Percentiles rank a stretch among this genome's conserved stretches.
These are phyloP conservation scores for Lasioglossum vierecki DNA, from an alignment of 2,888 invertebrate species.

Conservation along the genomic window DNA sequence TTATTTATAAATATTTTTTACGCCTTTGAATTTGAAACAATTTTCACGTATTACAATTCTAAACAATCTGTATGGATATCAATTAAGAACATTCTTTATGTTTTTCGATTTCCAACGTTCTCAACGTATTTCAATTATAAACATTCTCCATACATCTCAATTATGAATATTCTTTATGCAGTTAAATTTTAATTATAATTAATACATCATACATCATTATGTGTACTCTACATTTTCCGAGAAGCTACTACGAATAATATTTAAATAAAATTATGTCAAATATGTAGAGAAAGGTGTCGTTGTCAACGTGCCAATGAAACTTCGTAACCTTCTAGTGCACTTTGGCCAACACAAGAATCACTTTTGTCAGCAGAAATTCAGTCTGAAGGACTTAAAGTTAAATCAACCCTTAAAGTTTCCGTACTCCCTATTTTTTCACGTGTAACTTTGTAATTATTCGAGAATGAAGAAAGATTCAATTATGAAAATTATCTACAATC, in stretches of 20 bases:
- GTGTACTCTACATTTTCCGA: background rate
- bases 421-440: background rate
- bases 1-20: too few species aligned
- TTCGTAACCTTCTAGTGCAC: background rate
- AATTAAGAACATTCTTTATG: too few species aligned
- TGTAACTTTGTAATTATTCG: background rate
- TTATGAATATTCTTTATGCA: too few species aligned
- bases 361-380: conserved; percentile 4
- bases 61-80: too few species aligned
- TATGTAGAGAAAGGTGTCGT: background rate
- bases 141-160: too few species aligned
- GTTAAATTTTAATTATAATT: background rate
- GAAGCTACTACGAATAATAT: background rate
- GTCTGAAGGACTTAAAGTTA: background rate
- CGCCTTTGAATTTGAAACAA: too few species aligned
- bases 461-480: background rate
- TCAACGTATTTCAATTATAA: too few species aligned
- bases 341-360: background rate
- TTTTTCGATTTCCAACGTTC: too few species aligned
- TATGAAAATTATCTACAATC: background rate
- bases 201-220: background rate
- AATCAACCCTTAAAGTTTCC: background rate
- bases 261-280: background rate
- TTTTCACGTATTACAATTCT: too few species aligned
- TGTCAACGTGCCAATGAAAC: conserved; percentile 7